Evolutionary conservation across 2,113 vertebrate species (phyloP), one percentile per base, ranked within the genome.

Genomic region (Rafetus swinhoei): DNA sequence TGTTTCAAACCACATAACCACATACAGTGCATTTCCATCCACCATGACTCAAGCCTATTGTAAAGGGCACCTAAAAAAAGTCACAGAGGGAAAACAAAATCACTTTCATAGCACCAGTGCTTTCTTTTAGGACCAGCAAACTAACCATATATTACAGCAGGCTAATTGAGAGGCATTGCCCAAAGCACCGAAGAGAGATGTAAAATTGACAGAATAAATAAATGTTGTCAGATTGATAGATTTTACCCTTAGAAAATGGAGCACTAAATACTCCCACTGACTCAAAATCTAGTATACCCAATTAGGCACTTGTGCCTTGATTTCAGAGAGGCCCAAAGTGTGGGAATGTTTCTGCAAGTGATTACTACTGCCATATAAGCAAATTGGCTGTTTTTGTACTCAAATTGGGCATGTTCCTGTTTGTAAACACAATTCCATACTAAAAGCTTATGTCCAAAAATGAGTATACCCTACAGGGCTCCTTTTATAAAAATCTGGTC

Each of bases 11-110:
- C 93, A 90, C 50, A 3, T 87, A 96, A 92, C 94, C 87, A 95
- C 95, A 79, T 92, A 96, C 94, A 94, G 92, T 97, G 95, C 89
- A 90, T 96, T 97, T 97, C 95, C 96, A 91, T 93, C 84, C 69
- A 92, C 62, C 21, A 10, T 92, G 82, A 90, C 87, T 95, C 88
- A 94, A 89, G 25, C 80, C 50, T 87, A 90, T 97, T 97, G 93
- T 95, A 96, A 94, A 95, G 57, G 39, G 22, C 62, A 60, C 79
- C 29, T n/a, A 87, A 94, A 93, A 87, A 91, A 81, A 65, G 91
- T 72, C 45, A 56, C 81, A 45, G 62, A 77, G 9, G 29, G 56
- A 22, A 11, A 88, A 54, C 53, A 82, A 91, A 82, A 79, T 54
- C 39, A n/a, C 56, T 91, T 91, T 65, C 45, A 50, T 54, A 80